Base-by-base conservation (phyloP, 92 coral and sea anemone genomes). In the Porites divaricata region DNA sequence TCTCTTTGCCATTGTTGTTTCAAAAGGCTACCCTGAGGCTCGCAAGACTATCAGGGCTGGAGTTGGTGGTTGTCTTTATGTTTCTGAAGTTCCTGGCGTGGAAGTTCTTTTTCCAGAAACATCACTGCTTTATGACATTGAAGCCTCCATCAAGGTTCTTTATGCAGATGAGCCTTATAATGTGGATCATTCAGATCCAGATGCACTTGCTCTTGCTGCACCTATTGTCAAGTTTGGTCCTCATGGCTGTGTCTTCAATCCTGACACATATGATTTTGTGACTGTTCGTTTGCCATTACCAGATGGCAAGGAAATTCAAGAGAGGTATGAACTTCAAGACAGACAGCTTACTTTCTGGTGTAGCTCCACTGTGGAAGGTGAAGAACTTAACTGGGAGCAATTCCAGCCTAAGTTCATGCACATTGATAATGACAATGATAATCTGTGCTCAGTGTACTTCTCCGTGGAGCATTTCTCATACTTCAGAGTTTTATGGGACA, bases 161-260 rank as follows among this genome's bases (percentile, higher is more conserved):
- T 96, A 93, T 87, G 95, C 96, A 28, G 98, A 93, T 85, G 95
- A 90, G 54, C 98, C 99, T 24, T 96, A 92, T 76, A 98, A 96
- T 70, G 98, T 92, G 1, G 93, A 96, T 63, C 99, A 96, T 72
- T 53, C 74, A 70, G 95, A 94, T 65, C 89, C 91, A 3, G 63
- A 48, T 2, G 89, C 96, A 8, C 77, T 81, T 79, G 99, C 95
- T 8, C 86, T 95, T 22, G 99, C 99, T 9, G 87, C 99, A 1
- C 99, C 99, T 8, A 98, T 94, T 22, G 89, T 95, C 11, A 89
- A 95, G 25, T 86, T 96, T 25, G 98, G 99, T 1, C 99, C 99
- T 19, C 95, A 95, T 87, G 98, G 98, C 6, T 93, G 98, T 72
- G 80, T 92, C 77, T 96, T 94, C 83, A 84, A 94, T 80, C 88